Base-by-base conservation (phyloP, 2,113 vertebrate genomes). In the Shinisaurus crocodilurus region DNA sequence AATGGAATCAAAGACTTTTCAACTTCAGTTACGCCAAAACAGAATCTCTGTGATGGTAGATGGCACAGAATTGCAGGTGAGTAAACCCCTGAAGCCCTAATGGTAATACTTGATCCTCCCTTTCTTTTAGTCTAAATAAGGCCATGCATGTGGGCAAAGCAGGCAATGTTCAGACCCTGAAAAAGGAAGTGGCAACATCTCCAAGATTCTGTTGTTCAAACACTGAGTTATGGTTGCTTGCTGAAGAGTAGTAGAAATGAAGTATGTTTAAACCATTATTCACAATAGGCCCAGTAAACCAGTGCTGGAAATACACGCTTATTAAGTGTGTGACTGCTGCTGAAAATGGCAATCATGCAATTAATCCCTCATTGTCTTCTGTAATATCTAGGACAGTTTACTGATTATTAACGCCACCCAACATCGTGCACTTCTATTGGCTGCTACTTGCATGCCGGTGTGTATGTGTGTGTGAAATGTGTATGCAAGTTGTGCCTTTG, bases 11-110 rank as follows among this genome's bases (percentile, higher is more conserved):
- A 92, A 76, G 98, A 98, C 90, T 99, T 98, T 96, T 98, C 97
- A 91, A 98, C 98, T 80, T 97, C 97, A 89, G 98, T 99, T 25
- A 96, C 95, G 90, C 97, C 98, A 29, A 97, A 95, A 92, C 97
- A 98, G 91, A 97, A 96, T 89, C 94, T 99, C 70, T 99, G 99
- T 9, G 98, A 98, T 72, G 98, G 98, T 60, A 97, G 90, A 85
- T 99, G 99, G 99, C 98, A 99, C 96, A 97, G 97, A 94, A 98
- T 99, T 86, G 98, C 98, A 96, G 98, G 99, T 99, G 84, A 96
- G 96, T 86, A 91, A 90, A 90, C 50, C 15, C 0, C 32, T 0
- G 5, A 77, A 87, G 9, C 40, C 29, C 40, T 85, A 82, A 45
- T 40, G 5, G 74, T 1, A 80, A 7, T 80, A 8, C 4, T 69